Percentiles rank a stretch among this genome's conserved stretches.
Evolutionary conservation across 1,140 invertebrate genomes (phyloP).

Genomic region (Aphelenchoides fujianensis): DNA sequence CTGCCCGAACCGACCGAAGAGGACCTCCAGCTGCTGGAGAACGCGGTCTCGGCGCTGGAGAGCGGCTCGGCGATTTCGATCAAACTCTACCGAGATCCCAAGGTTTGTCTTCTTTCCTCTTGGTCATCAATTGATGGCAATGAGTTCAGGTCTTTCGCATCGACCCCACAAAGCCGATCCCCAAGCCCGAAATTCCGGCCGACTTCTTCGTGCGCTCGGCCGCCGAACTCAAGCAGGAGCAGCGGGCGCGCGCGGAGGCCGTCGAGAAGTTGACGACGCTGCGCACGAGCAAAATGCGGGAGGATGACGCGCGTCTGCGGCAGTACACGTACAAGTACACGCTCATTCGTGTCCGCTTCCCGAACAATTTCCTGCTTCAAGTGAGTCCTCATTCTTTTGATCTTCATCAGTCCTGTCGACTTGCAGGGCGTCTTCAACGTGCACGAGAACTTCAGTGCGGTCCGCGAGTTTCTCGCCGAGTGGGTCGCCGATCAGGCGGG

Average conservation of each 20-base stretch:
- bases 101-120: constrained; percentile 29
- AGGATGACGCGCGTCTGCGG: constrained; percentile 21
- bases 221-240: constrained; percentile 32
- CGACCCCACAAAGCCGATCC: constrained; percentile 41
- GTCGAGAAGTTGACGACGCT: constrained; percentile 39
- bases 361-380: constrained; percentile 45
- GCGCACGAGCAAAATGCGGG: constrained; percentile 43
- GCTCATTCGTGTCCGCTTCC: constrained; percentile 44
- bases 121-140: constrained; percentile 9
- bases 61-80: constrained; percentile 23
- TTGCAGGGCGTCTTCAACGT: constrained; percentile 46
- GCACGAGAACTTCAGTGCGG: constrained; percentile 27
- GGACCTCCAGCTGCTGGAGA: constrained; percentile 17
- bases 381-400: constrained; percentile 21
- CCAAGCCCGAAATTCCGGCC: constrained; percentile 32
- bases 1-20: background rate
- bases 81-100: constrained; percentile 44
- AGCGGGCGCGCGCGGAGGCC: constrained; percentile 27
- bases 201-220: constrained; percentile 36
- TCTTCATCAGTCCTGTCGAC: background rate
- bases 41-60: constrained; percentile 23
- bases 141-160: constrained; percentile 43
- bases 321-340: constrained; percentile 40
- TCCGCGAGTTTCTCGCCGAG: constrained; percentile 36
- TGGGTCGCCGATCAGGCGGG: constrained; percentile 22